These are phyloP conservation scores for Odontesthes bonariensis DNA, from an alignment of 2,113 vertebrate species.

Conservation along the genomic window DNA sequence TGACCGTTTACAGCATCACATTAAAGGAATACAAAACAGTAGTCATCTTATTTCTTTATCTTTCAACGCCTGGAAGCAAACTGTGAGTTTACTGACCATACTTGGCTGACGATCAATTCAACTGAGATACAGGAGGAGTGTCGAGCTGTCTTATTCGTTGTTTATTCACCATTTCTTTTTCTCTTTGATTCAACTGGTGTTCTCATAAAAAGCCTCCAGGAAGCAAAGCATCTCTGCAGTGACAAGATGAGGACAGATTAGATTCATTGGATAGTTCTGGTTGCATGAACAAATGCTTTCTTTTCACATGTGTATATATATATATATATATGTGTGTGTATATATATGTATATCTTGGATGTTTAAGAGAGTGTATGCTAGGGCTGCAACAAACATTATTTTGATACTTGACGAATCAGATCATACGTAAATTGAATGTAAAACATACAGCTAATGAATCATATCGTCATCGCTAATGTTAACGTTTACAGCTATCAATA, in stretches of 20 bases:
- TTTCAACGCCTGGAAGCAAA: neutral
- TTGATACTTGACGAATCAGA: too few relatives aligned
- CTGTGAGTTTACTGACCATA: conserved; percentile 4
- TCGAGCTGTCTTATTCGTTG: conserved; percentile 11
- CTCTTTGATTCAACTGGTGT: conserved; percentile 13
- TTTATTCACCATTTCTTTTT: conserved; percentile 22
- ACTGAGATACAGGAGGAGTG: conserved; percentile 1
- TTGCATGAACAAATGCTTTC: neutral
- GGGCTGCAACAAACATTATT: too few relatives aligned
- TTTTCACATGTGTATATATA: too few relatives aligned
- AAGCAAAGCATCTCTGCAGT: conserved; percentile 40
- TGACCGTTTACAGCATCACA: neutral
- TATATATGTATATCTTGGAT: neutral
- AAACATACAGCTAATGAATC: too few relatives aligned
- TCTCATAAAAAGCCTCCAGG: conserved; percentile 15
- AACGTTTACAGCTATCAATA: too few relatives aligned
- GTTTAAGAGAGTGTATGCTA: too few relatives aligned
- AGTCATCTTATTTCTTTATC: conserved; percentile 1
- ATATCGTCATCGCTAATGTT: too few relatives aligned
- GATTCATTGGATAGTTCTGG: conserved; percentile 37
- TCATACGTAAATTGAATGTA: too few relatives aligned
- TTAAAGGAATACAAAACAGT: conserved; percentile 8
- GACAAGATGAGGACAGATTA: conserved; percentile 60
- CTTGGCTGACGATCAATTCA: conserved; percentile 3
- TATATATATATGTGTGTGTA: neutral